These are phyloP conservation scores for Dasysyrphus tricinctus DNA, from an alignment of 2,888 invertebrate species.

Conservation along the genomic window DNA sequence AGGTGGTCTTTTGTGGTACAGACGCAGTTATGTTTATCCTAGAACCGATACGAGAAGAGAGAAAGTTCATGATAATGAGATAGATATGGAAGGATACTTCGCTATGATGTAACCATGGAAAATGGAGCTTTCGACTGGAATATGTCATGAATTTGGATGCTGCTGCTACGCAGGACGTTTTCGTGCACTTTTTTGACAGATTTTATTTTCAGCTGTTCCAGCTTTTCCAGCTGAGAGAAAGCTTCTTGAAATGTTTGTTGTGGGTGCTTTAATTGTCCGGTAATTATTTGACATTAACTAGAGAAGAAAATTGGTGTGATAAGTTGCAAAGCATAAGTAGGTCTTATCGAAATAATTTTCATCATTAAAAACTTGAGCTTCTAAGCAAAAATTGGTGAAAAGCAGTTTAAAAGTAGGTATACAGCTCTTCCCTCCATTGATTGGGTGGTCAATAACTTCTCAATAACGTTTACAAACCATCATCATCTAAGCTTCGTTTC, in stretches of 20 bases:
- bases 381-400: background rate
- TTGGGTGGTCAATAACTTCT: too few species aligned
- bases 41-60: constrained; percentile 42
- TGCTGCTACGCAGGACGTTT: constrained; percentile 65
- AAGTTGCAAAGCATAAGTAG: background rate
- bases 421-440: too few species aligned
- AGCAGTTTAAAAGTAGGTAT: background rate
- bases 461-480: too few species aligned
- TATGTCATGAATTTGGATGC: constrained; percentile 34
- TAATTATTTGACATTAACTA: background rate
- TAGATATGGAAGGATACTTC: background rate
- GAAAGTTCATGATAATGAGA: constrained; percentile 55
- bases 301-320: background rate
- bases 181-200: constrained; percentile 58
- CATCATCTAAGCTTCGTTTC: too few species aligned
- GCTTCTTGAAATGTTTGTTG: constrained; percentile 46
- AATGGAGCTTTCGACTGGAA: constrained; percentile 56
- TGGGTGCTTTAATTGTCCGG: constrained; percentile 22
- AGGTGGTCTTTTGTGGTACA: constrained; percentile 47
- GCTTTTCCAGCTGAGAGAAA: constrained; percentile 20
- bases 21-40: constrained; percentile 24
- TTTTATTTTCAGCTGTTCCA: constrained; percentile 42
- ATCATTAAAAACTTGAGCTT: background rate
- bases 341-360: background rate
- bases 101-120: constrained; percentile 70